A percentile compares a stretch with the other conserved stretches of the same genome.
Evolutionary conservation across 1,140 invertebrate genomes (phyloP).

Genomic region (Drosophila setifemur): DNA sequence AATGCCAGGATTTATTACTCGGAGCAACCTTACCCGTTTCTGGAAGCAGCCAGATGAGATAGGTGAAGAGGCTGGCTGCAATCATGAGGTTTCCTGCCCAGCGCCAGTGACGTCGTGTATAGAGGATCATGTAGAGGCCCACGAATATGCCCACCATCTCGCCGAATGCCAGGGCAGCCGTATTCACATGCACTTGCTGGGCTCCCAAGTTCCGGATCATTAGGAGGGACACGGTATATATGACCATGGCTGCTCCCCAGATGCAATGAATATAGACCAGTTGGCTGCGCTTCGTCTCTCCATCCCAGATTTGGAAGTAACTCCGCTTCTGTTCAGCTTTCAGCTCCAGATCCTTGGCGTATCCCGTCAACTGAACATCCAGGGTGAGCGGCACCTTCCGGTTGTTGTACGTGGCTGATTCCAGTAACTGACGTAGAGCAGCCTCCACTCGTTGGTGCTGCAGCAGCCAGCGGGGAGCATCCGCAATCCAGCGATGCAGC

Average conservation of each 20-base stretch:
- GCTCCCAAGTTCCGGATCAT: conserved; percentile 81
- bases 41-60: conserved; percentile 68
- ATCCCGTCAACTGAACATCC: conserved; percentile 60
- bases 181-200: conserved; percentile 78
- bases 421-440: conserved; percentile 62
- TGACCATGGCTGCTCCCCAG: conserved; percentile 75
- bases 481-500: conserved; percentile 81
- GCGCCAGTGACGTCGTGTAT: conserved; percentile 72
- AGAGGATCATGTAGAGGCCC: conserved; percentile 77
- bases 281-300: conserved; percentile 60
- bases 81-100: conserved; percentile 74
- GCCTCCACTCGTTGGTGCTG: conserved; percentile 70
- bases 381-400: conserved; percentile 74
- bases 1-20: not conserved
- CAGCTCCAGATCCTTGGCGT: conserved; percentile 63
- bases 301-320: conserved; percentile 77
- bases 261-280: conserved; percentile 68
- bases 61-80: conserved; percentile 57
- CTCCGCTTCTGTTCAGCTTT: conserved; percentile 8
- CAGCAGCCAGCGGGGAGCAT: conserved; percentile 82
- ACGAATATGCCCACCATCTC: conserved; percentile 81
- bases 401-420: conserved; percentile 80
- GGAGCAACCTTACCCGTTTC: conserved; percentile 35
- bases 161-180: conserved; percentile 77
- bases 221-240: conserved; percentile 81